A percentile compares a stretch with the other conserved stretches of the same genome.
These are phyloP conservation scores for Tympanuchus pallidicinctus DNA, from an alignment of 2,113 vertebrate species.

Conservation along the genomic window DNA sequence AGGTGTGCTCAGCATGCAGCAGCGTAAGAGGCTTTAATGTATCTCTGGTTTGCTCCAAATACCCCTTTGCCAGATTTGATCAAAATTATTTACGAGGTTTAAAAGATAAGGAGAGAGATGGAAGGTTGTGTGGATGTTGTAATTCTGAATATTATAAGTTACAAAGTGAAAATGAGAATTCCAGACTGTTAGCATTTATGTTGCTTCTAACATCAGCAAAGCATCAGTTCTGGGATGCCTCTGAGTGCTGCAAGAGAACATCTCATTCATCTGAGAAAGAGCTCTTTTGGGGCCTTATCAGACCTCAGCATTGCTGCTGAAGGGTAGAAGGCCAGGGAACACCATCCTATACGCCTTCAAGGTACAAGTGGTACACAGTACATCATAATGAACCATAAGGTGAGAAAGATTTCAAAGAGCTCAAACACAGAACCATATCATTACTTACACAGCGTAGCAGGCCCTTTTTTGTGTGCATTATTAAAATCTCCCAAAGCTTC, in stretches of 20 bases:
- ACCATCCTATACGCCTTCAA: background rate
- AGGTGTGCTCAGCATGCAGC: background rate
- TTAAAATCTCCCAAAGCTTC: background rate
- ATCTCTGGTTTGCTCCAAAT: background rate
- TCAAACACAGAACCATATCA: background rate
- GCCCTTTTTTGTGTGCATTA: background rate
- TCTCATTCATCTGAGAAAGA: background rate
- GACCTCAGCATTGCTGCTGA: background rate
- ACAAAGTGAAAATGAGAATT: background rate
- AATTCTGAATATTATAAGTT: background rate
- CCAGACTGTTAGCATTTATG: background rate
- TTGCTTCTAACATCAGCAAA: background rate
- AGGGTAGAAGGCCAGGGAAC: background rate
- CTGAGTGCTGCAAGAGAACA: background rate
- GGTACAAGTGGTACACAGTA: background rate
- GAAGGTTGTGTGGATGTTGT: background rate
- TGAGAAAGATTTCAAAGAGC: background rate
- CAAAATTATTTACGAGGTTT: background rate
- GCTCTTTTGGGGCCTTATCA: background rate
- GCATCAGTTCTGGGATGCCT: background rate
- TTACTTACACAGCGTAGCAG: background rate
- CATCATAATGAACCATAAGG: background rate
- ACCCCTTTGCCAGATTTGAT: background rate
- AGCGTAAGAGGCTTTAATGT: background rate
- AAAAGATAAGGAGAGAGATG: background rate